Conservation (phyloP, 2,113 vertebrate genomes). For the Prolemur simus region DNA sequence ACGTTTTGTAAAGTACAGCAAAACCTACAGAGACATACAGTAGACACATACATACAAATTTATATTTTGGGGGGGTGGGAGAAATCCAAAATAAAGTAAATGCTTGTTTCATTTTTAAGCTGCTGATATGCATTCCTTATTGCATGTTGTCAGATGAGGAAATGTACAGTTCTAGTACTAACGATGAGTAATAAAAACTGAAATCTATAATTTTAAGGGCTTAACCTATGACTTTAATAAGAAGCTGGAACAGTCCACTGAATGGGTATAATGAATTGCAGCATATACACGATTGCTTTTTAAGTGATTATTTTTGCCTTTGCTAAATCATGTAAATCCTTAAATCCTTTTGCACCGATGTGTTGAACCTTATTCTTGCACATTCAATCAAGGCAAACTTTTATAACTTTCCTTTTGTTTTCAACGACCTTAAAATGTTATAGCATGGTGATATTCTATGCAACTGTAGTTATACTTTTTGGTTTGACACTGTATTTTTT, state of each 20-base stretch:
- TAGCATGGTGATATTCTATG: slow-evolving; percentile 99
- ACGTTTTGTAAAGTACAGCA: slow-evolving; percentile 87
- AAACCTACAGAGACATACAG: slow-evolving; percentile 86
- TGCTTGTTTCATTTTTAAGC: slow-evolving; percentile 86
- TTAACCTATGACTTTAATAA: slow-evolving; percentile 82
- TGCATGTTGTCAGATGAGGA: slow-evolving; percentile 82
- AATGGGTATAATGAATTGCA: slow-evolving; percentile 78
- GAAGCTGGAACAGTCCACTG: slow-evolving; percentile 71
- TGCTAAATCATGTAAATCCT: slow-evolving; percentile 90
- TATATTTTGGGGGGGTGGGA: slow-evolving; percentile 84
- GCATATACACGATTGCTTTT: slow-evolving; percentile 85
- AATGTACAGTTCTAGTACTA: slow-evolving; percentile 75
- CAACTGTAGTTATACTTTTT: slow-evolving; percentile 93
- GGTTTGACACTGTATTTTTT: slow-evolving; percentile 90
- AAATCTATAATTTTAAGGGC: slow-evolving; percentile 84
- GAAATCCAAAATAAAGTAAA: slow-evolving; percentile 83
- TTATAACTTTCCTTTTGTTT: slow-evolving; percentile 89
- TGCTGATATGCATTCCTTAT: slow-evolving; percentile 87
- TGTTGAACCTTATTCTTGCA: slow-evolving; percentile 91
- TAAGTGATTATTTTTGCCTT: slow-evolving; percentile 87
- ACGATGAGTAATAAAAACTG: slow-evolving; percentile 76
- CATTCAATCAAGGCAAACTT: slow-evolving; percentile 87
- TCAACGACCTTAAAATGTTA: slow-evolving; percentile 83
- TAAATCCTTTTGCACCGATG: slow-evolving; percentile 97
- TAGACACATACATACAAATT: slow-evolving; percentile 85